Conservation (phyloP, 2,888 invertebrate genomes). For the Drosophila phalerata region DNA sequence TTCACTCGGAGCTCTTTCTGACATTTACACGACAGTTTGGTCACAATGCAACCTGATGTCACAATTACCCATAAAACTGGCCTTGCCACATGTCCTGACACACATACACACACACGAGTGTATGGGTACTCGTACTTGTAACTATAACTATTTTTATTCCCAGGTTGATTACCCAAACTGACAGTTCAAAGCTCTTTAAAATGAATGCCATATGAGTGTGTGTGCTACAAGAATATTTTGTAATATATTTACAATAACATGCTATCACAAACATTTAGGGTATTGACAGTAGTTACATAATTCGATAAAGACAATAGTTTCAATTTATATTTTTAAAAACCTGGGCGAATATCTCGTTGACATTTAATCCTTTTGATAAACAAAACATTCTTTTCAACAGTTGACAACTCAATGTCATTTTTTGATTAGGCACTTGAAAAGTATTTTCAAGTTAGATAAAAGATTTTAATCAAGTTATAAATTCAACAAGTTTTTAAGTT, state of each 20-base stretch:
- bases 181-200: slow-evolving; percentile 7
- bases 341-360: not conserved
- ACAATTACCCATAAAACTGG: slow-evolving; percentile 20
- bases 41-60: slow-evolving; percentile 26
- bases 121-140: not conserved
- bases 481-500: slow-evolving; percentile 1
- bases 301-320: not conserved
- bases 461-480: not conserved
- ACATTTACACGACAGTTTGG: slow-evolving; percentile 21
- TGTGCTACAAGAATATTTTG: not conserved
- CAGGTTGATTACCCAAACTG: slow-evolving; percentile 15
- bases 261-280: not conserved
- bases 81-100: slow-evolving; percentile 1
- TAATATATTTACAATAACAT: not conserved
- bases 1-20: not conserved
- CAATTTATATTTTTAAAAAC: not conserved
- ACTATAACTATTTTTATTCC: slow-evolving; percentile 5
- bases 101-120: not conserved
- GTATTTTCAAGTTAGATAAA: not conserved
- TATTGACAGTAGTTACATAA: not conserved
- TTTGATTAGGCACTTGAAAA: not conserved
- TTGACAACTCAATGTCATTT: not conserved
- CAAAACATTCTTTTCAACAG: not conserved
- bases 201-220: not conserved
- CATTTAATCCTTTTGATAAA: not conserved